Base-by-base conservation (phyloP, 2,113 vertebrate genomes). In the Podarcis raffonei region DNA sequence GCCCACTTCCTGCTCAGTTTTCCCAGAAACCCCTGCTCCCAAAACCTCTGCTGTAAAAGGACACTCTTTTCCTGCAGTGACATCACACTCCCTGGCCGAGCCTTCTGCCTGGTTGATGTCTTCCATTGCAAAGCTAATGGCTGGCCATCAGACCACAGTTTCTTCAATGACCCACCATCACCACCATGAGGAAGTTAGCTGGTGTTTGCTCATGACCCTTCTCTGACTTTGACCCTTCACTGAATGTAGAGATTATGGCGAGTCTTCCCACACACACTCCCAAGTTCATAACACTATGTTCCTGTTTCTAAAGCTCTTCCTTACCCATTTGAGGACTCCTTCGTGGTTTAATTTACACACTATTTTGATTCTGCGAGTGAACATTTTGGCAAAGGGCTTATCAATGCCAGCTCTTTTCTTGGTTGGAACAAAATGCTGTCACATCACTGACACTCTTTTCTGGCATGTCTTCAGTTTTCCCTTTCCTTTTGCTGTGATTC, bases 401-500 rank as follows among this genome's bases (percentile, higher is more conserved):
- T 88, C 89, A 90, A 27, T n/a, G 35, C 27, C 3, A 25, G 18
- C 4, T 5, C 0, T 87, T 87, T 79, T 80, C 71, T 11, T 48
- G 65, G 85, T 11, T 20, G 83, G 25, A 75, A 22, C 15, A 20
- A 66, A 25, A 37, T 85, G 53, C 66, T 75, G 66, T 48, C 81
- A 80, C 57, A 48, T 71, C 35, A 71, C 35, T 91, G 81, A 15
- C 39, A 42, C 39, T 79, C 27, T 39, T 81, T 16, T 25, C 86
- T 85, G 39, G 25, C 65, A 75, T 20, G 6, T 84, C 8, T 32
- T 87, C 86, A 66, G 53, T 85, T 91, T 85, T 86, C 59, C 3
- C 59, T 1, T 86, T 89, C 85, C 2, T 35, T 87, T 88, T 92
- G 85, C 85, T 81, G 39, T 7, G 59, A 88, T 91, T 6, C 84